These are phyloP conservation scores for Oryzaephilus surinamensis DNA, from an alignment of 1,140 invertebrate genomes.

Conservation along the genomic window DNA sequence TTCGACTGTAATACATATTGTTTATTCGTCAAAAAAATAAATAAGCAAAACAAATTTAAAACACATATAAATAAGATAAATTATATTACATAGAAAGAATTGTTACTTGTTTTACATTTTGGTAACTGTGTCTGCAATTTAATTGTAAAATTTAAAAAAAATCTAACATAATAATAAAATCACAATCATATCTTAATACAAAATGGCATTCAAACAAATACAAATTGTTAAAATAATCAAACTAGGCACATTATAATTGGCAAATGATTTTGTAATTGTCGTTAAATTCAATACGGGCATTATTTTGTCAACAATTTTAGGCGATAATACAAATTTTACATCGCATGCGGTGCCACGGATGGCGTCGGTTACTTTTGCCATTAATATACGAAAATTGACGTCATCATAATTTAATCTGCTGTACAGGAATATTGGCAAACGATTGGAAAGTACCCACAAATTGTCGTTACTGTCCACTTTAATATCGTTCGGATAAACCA, in stretches of 20 bases:
- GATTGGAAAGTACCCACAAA: slow-evolving; percentile 64
- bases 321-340: slow-evolving; percentile 25
- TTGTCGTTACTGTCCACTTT: slow-evolving; percentile 61
- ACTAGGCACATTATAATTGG: too few relatives aligned
- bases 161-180: slow-evolving; percentile 1
- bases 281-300: neutral
- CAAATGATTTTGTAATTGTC: neutral
- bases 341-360: slow-evolving; percentile 60
- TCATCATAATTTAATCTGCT: slow-evolving; percentile 48
- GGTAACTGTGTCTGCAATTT: too few relatives aligned
- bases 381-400: slow-evolving; percentile 63
- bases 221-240: slow-evolving; percentile 2
- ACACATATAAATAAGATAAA: too few relatives aligned
- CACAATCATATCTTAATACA: slow-evolving; percentile 1
- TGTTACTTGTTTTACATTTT: too few relatives aligned
- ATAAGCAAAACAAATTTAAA: too few relatives aligned
- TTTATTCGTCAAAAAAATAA: too few relatives aligned
- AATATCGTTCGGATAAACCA: slow-evolving; percentile 68
- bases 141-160: slow-evolving; percentile 1
- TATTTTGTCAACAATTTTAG: slow-evolving; percentile 16
- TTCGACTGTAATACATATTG: too few relatives aligned
- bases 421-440: slow-evolving; percentile 60
- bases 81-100: too few relatives aligned
- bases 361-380: slow-evolving; percentile 50
- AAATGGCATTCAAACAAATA: slow-evolving; percentile 1